A percentile compares a stretch with the other conserved stretches of the same genome.
Conservation (phyloP, 1,140 invertebrate species). For the Eumaeus atala region DNA sequence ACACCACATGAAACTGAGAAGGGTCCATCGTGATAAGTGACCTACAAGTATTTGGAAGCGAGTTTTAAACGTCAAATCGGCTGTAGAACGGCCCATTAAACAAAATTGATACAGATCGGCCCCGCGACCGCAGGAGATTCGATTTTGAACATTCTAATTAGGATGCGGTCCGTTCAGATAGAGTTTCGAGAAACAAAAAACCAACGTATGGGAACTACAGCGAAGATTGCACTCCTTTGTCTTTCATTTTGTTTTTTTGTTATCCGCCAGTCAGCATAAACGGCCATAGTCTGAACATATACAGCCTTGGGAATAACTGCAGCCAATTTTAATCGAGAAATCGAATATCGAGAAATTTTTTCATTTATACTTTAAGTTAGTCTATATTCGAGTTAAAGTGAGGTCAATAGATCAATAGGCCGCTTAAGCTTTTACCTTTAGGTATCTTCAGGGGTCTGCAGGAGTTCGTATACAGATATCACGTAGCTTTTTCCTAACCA, state of each 20-base stretch:
- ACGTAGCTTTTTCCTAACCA: no score
- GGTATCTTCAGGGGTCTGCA: no score
- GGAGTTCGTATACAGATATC: no score
- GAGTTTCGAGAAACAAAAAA: constrained; percentile 33
- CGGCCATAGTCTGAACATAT: background rate
- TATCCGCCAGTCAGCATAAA: background rate
- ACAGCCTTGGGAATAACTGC: no score
- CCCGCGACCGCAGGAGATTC: constrained; percentile 44
- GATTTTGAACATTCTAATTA: constrained; percentile 67
- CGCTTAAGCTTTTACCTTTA: no score
- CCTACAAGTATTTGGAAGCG: constrained; percentile 25
- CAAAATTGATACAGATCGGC: constrained; percentile 58
- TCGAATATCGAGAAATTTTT: no score
- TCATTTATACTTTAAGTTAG: no score
- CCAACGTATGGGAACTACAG: constrained; percentile 1
- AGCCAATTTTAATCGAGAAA: no score
- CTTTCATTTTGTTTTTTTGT: background rate
- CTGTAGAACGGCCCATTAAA: constrained; percentile 55
- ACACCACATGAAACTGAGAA: constrained; percentile 21
- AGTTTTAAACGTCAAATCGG: constrained; percentile 34
- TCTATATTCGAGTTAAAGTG: no score
- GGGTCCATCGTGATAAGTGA: constrained; percentile 17
- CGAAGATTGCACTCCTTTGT: background rate
- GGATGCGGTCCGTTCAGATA: constrained; percentile 38
- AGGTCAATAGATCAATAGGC: no score